Conservation (phyloP, 2,888 invertebrate species). For the Gandaritis pyraliata region DNA sequence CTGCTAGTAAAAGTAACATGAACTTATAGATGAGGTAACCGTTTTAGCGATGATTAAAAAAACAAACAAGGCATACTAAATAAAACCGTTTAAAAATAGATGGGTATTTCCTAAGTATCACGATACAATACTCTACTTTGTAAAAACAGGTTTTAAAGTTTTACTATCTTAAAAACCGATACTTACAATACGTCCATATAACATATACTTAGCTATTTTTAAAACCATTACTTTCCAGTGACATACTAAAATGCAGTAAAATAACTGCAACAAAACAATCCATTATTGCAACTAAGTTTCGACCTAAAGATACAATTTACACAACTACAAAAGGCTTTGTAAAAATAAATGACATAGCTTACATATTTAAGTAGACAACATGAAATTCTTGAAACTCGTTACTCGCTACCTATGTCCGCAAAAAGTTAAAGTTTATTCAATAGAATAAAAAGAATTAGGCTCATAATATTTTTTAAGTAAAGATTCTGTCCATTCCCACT, state of each 20-base stretch:
- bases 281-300: slow-evolving; percentile 33
- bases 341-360: slow-evolving; percentile 35
- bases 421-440: slow-evolving; percentile 32
- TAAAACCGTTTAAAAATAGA: too few species aligned
- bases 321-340: slow-evolving; percentile 33
- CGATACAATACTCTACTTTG: slow-evolving; percentile 4
- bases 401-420: slow-evolving; percentile 27
- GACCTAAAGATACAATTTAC: slow-evolving; percentile 38
- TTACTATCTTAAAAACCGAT: slow-evolving; percentile 3
- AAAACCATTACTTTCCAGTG: slow-evolving; percentile 26
- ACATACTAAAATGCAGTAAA: slow-evolving; percentile 27
- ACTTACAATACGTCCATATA: slow-evolving; percentile 17
- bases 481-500: too few species aligned
- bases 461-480: slow-evolving; percentile 3
- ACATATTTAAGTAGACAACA: slow-evolving; percentile 39
- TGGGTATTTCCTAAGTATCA: not conserved
- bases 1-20: too few species aligned
- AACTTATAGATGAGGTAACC: too few species aligned
- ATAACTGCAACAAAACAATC: slow-evolving; percentile 5
- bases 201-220: slow-evolving; percentile 21
- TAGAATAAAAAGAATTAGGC: slow-evolving; percentile 25
- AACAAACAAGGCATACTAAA: too few species aligned
- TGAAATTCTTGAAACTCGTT: slow-evolving; percentile 33
- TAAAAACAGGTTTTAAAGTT: slow-evolving; percentile 10
- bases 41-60: too few species aligned